These are phyloP conservation scores for Megathymus violae DNA, from an alignment of 1,140 invertebrate species.

Conservation along the genomic window DNA sequence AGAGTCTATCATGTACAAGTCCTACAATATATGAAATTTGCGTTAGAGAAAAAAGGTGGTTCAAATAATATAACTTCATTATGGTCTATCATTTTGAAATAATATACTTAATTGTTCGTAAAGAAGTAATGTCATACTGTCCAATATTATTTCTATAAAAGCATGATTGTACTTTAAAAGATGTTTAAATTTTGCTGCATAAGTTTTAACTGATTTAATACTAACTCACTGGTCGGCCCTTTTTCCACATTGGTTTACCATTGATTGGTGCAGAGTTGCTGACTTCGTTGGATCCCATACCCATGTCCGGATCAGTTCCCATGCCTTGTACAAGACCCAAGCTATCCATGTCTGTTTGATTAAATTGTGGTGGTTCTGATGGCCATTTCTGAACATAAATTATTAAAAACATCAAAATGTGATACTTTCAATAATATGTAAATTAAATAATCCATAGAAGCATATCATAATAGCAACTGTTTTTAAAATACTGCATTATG, in stretches of 20 bases:
- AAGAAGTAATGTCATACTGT: too few relatives aligned
- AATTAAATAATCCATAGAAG: too few relatives aligned
- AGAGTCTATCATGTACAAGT: conserved; percentile 53
- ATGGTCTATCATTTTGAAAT: too few relatives aligned
- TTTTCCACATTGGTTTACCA: conserved; percentile 54
- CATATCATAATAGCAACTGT: too few relatives aligned
- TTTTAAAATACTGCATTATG: conserved; percentile 16
- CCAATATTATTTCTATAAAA: too few relatives aligned
- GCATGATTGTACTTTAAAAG: too few relatives aligned
- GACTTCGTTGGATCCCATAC: conserved; percentile 51
- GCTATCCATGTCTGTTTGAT: conserved; percentile 43
- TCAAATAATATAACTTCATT: too few relatives aligned
- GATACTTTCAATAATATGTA: too few relatives aligned
- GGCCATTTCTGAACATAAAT: too few relatives aligned
- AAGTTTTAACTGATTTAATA: conserved; percentile 11
- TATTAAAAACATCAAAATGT: too few relatives aligned
- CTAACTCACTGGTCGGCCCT: conserved; percentile 53
- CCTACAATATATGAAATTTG: conserved; percentile 37
- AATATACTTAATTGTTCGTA: too few relatives aligned
- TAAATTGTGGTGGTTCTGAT: conserved; percentile 43
- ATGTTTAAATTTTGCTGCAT: conserved; percentile 10
- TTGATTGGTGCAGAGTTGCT: conserved; percentile 43
- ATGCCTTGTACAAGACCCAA: conserved; percentile 43
- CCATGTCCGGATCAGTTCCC: conserved; percentile 38
- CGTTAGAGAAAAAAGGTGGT: background rate